Conservation (phyloP, 2,888 invertebrate species). For the Capitulum mitella region DNA sequence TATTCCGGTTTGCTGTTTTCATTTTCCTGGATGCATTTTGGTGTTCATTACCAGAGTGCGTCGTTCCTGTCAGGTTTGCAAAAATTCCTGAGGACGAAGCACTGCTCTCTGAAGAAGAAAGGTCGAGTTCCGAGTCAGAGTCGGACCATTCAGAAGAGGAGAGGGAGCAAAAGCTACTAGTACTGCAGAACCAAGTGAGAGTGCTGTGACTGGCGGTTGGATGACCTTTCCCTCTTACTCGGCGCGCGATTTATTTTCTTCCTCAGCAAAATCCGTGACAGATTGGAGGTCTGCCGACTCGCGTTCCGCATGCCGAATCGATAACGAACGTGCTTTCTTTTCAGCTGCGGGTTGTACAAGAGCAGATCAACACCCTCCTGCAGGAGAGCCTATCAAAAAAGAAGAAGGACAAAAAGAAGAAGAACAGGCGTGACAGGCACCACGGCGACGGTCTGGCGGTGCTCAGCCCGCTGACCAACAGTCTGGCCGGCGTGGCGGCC, state of each 20-base stretch:
- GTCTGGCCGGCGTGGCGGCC: neutral
- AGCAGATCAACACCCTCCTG: slow-evolving; percentile 17
- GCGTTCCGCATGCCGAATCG: neutral
- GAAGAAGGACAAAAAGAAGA: slow-evolving; percentile 15
- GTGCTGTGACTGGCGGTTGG: too few relatives aligned
- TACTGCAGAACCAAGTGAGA: neutral
- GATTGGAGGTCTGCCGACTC: too few relatives aligned
- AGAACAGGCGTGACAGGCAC: slow-evolving; percentile 1
- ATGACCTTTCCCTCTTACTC: too few relatives aligned
- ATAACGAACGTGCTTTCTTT: neutral
- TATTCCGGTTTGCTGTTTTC: too few relatives aligned
- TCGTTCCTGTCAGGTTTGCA: slow-evolving; percentile 5
- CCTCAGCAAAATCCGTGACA: too few relatives aligned
- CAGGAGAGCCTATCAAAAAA: slow-evolving; percentile 10
- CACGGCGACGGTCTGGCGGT: neutral
- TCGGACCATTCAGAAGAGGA: slow-evolving; percentile 23
- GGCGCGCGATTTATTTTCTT: too few relatives aligned
- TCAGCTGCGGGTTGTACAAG: slow-evolving; percentile 6
- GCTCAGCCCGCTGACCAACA: neutral
- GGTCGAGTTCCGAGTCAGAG: slow-evolving; percentile 7
- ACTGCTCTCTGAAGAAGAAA: neutral
- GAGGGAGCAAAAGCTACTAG: neutral
- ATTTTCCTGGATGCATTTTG: too few relatives aligned
- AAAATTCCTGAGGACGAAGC: slow-evolving; percentile 23
- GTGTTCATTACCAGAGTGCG: too few relatives aligned